Conservation (phyloP, 92 coral and sea anemone genomes). For the Zoanthus solanderi region DNA sequence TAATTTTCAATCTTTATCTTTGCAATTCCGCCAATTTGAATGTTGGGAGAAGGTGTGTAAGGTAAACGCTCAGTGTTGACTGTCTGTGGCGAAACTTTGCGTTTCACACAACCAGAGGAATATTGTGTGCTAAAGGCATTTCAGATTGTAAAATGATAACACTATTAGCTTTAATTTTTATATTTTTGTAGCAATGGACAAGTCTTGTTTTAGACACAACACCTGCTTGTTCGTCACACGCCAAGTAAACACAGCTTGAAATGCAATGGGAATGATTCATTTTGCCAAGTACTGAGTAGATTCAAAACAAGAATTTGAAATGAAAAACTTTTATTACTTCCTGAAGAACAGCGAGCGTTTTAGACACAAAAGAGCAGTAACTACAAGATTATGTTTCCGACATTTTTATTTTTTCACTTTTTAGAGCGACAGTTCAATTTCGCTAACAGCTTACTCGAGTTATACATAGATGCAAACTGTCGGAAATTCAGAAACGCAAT, state of each 20-base stretch:
- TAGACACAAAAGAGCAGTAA: slow-evolving; percentile 7
- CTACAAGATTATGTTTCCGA: slow-evolving; percentile 19
- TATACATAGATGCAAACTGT: slow-evolving; percentile 3
- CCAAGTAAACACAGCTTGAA: slow-evolving; percentile 48
- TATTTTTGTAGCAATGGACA: slow-evolving; percentile 8
- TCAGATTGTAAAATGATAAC: slow-evolving; percentile 13
- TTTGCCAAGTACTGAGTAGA: slow-evolving; percentile 16
- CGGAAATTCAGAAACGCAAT: not conserved
- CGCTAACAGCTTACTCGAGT: not conserved
- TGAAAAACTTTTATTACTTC: slow-evolving; percentile 36
- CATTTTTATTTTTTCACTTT: slow-evolving; percentile 12
- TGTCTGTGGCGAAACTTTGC: not conserved
- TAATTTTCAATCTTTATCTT: slow-evolving; percentile 7
- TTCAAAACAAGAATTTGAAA: slow-evolving; percentile 33
- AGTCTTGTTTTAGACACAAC: slow-evolving; percentile 15
- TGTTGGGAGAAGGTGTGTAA: not conserved
- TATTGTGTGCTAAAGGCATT: slow-evolving; percentile 7
- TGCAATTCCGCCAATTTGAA: slow-evolving; percentile 9
- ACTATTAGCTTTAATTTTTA: slow-evolving; percentile 5
- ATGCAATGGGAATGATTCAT: slow-evolving; percentile 33
- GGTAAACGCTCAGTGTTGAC: not conserved
- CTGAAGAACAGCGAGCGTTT: slow-evolving; percentile 4
- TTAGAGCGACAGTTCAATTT: not conserved
- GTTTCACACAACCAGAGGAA: not conserved
- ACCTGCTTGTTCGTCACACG: slow-evolving; percentile 21